Conservation (phyloP, 1,140 invertebrate genomes). For the Berghia stephanieae region DNA sequence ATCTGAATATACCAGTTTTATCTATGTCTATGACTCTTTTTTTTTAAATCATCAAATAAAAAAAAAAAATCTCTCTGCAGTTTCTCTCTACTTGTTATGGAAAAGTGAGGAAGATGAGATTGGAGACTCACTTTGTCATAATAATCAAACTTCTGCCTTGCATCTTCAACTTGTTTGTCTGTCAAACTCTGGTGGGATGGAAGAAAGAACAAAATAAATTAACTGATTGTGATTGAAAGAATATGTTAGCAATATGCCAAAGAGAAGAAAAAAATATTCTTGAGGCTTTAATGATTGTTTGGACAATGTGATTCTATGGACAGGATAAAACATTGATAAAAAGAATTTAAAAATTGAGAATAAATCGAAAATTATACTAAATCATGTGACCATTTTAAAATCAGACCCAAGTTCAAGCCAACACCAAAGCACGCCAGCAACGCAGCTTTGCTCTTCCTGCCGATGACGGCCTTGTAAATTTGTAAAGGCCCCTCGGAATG, state of each 20-base stretch:
- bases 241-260: no score
- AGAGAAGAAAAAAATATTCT: not conserved
- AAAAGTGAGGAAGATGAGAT: no score
- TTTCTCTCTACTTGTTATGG: not conserved
- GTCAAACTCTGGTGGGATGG: constrained; percentile 59
- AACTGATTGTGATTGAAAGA: no score
- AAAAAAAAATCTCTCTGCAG: not conserved
- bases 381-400: no score
- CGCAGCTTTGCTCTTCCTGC: no score
- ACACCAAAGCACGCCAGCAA: no score
- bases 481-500: no score
- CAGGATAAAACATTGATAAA: no score
- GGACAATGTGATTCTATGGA: not conserved
- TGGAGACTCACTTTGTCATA: constrained; percentile 59
- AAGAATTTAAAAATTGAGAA: no score
- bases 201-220: constrained; percentile 29
- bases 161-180: constrained; percentile 57
- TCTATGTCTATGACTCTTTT: not conserved
- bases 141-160: constrained; percentile 60
- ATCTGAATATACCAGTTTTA: not conserved
- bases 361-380: no score
- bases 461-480: no score
- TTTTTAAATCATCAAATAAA: constrained; percentile 17
- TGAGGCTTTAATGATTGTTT: not conserved
- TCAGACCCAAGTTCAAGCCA: no score